Percentiles rank a stretch among this genome's conserved stretches.
These are phyloP conservation scores for Falco naumanni DNA, from an alignment of 2,797 vertebrate genomes.

Conservation along the genomic window DNA sequence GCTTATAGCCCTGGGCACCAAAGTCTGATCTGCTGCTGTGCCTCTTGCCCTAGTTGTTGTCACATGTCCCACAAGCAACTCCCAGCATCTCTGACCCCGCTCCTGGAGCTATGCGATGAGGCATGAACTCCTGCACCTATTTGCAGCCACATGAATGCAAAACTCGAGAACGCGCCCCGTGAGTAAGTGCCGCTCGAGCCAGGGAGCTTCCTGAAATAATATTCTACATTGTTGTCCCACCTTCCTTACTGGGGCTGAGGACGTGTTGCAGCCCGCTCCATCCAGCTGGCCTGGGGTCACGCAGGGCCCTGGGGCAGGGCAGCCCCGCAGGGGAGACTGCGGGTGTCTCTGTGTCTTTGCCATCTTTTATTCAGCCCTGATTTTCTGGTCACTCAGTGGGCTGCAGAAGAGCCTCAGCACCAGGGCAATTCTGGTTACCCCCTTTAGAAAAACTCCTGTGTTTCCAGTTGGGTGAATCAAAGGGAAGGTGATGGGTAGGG, in stretches of 20 bases:
- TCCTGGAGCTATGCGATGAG: neutral
- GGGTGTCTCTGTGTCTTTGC: neutral
- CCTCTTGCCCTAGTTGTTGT: neutral
- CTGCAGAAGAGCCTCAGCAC: neutral
- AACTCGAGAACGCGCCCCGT: neutral
- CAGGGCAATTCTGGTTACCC: neutral
- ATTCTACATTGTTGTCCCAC: slow-evolving; percentile 20
- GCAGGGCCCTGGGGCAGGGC: neutral
- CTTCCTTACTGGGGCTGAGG: neutral
- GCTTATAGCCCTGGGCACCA: neutral
- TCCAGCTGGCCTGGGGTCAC: slow-evolving; percentile 32
- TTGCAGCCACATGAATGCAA: slow-evolving; percentile 54
- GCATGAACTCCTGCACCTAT: neutral
- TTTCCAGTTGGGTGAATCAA: neutral
- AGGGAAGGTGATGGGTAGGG: neutral
- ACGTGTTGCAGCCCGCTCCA: neutral
- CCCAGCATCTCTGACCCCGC: fast-evolving
- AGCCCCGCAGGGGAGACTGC: fast-evolving
- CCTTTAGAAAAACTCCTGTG: neutral
- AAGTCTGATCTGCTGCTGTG: neutral
- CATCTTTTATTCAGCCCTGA: neutral
- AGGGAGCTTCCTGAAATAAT: slow-evolving; percentile 38
- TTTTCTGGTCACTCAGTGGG: neutral
- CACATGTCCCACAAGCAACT: neutral
- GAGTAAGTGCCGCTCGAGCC: neutral